Evolutionary conservation across 2,888 invertebrate genomes (phyloP).

Genomic region (Therioaphis trifolii): DNA sequence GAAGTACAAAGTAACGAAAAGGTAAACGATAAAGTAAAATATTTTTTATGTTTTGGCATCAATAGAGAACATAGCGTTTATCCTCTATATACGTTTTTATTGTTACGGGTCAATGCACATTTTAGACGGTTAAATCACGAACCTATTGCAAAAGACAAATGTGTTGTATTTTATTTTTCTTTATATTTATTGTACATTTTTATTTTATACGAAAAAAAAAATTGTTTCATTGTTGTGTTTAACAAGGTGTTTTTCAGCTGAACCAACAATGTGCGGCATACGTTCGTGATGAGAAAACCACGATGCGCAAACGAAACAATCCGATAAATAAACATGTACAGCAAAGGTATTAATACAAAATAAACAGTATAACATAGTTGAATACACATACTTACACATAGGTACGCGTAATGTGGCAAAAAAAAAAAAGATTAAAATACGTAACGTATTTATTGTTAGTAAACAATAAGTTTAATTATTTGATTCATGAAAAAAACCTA

Average conservation of each 20-base stretch:
- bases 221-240: conserved; percentile 22
- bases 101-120: conserved; percentile 21
- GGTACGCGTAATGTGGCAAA: neutral
- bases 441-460: no score
- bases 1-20: no score
- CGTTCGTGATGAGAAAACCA: conserved; percentile 23
- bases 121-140: conserved; percentile 34
- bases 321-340: neutral
- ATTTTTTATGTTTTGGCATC: neutral
- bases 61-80: neutral
- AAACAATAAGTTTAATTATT: no score
- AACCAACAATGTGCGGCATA: conserved; percentile 21
- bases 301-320: conserved; percentile 10
- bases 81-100: neutral
- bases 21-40: neutral
- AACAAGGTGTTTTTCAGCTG: conserved; percentile 43
- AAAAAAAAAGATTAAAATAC: no score
- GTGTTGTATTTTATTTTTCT: neutral
- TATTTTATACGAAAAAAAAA: conserved; percentile 16
- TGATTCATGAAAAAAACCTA: no score
- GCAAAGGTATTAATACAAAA: neutral
- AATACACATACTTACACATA: neutral
- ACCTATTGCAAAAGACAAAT: conserved; percentile 33
- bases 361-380: neutral
- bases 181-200: neutral